Evolutionary conservation across 1,140 invertebrate species (phyloP), one percentile per base, ranked within the genome.

Genomic region (Branchinecta lindahli): DNA sequence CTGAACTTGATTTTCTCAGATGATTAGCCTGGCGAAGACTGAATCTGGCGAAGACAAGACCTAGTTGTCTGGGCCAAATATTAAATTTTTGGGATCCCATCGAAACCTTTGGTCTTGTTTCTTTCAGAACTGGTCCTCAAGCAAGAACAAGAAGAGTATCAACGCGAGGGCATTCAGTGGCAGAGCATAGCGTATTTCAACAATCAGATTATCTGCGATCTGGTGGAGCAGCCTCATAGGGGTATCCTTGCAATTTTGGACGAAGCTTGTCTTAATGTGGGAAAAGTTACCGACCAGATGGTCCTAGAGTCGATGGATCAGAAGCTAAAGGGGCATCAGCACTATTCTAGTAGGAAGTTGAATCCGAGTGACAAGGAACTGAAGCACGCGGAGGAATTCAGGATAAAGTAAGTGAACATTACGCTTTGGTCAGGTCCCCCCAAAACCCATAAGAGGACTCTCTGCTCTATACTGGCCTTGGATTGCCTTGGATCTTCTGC

Each of bases 61-160:
- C 33, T 33, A 33, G 33, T 5, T 33, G 33, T 33, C 5, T n/a
- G n/a, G n/a, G n/a, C n/a, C n/a, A n/a, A n/a, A n/a, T n/a, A n/a
- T n/a, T n/a, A n/a, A n/a, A n/a, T n/a, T n/a, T n/a, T n/a, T n/a
- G n/a, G n/a, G n/a, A n/a, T n/a, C n/a, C n/a, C n/a, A n/a, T n/a
- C n/a, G n/a, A n/a, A n/a, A n/a, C n/a, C n/a, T n/a, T n/a, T n/a
- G n/a, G n/a, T n/a, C n/a, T n/a, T n/a, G n/a, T 72, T 75, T 5
- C 72, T 78, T 77, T 15, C 74, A 90, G 92, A 97, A 79, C 80
- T 97, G 77, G 94, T 97, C 8, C 79, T 97, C 65, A 94, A 95
- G 77, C 93, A 96, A 79, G 93, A 97, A 78, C 94, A 97, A 77
- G 93, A 96, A 78, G 94, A 97, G 77, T 97, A 97, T 76, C 84